Conservation (phyloP, 1,140 invertebrate species). For the Drosophila prosaltans region DNA sequence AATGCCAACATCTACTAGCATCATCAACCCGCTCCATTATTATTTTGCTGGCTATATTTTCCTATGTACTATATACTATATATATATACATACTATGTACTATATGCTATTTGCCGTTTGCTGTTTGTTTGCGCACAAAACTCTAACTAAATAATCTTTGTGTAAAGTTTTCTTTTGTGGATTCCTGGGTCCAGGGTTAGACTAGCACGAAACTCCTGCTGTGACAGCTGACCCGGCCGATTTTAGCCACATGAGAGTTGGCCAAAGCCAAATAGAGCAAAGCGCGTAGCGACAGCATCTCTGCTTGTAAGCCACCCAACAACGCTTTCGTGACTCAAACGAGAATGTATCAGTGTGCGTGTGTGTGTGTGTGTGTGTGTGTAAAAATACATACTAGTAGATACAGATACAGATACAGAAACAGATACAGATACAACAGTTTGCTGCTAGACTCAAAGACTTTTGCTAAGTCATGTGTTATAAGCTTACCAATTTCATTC, state of each 20-base stretch:
- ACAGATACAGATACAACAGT: not conserved
- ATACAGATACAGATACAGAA: not conserved
- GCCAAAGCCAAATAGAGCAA: constrained; percentile 8
- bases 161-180: constrained; percentile 10
- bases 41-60: not conserved
- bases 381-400: not conserved
- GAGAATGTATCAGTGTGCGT: not conserved
- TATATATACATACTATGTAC: not conserved
- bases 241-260: constrained; percentile 12
- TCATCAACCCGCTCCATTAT: not conserved
- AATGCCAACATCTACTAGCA: not conserved
- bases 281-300: constrained; percentile 7
- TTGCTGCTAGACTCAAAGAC: not conserved
- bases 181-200: not conserved
- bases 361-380: not conserved
- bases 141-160: constrained; percentile 11
- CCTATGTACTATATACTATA: not conserved
- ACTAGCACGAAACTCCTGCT: not conserved
- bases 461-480: constrained; percentile 2
- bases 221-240: constrained; percentile 9
- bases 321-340: not conserved
- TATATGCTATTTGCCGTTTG: not conserved
- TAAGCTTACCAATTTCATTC: constrained; percentile 1
- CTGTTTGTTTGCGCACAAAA: not conserved
- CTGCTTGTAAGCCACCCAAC: constrained; percentile 7